A percentile compares a stretch with the other conserved stretches of the same genome.
Conservation (phyloP, 2,113 vertebrate genomes). For the Lagopus muta region DNA sequence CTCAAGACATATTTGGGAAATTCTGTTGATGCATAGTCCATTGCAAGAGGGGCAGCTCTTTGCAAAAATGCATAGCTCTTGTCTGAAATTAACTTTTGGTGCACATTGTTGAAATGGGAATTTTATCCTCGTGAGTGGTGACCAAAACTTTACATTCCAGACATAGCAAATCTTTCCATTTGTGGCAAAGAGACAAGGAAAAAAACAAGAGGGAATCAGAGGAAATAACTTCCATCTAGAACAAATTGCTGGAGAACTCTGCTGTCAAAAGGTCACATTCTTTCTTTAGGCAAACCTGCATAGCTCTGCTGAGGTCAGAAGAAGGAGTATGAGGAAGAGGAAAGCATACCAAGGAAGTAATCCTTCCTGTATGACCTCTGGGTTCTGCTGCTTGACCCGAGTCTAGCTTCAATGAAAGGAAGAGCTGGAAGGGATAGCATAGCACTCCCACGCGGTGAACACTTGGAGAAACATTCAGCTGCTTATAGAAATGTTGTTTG, state of each 20-base stretch:
- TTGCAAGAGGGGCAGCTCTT: neutral
- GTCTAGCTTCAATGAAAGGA: neutral
- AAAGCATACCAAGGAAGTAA: conserved; percentile 37
- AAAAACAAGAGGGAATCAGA: neutral
- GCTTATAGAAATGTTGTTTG: neutral
- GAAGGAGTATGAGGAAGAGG: conserved; percentile 52
- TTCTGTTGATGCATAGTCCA: neutral
- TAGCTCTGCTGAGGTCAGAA: conserved; percentile 14
- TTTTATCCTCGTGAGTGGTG: neutral
- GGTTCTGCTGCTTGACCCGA: conserved; percentile 5
- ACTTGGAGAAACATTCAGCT: neutral
- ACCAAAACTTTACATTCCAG: conserved; percentile 18
- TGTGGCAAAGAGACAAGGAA: neutral
- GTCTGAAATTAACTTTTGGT: conserved; percentile 35
- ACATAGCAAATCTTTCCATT: conserved; percentile 25
- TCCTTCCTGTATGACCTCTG: conserved; percentile 52
- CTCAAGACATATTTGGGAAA: neutral
- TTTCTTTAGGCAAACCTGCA: conserved; percentile 18
- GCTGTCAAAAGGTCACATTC: conserved; percentile 56
- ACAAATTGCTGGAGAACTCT: conserved; percentile 48
- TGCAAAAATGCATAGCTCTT: neutral
- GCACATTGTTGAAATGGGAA: neutral
- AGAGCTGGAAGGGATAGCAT: neutral
- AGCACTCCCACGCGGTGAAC: neutral
- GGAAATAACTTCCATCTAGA: conserved; percentile 47